Conservation (phyloP, 2,113 vertebrate genomes). For the Pseudonaja textilis region DNA sequence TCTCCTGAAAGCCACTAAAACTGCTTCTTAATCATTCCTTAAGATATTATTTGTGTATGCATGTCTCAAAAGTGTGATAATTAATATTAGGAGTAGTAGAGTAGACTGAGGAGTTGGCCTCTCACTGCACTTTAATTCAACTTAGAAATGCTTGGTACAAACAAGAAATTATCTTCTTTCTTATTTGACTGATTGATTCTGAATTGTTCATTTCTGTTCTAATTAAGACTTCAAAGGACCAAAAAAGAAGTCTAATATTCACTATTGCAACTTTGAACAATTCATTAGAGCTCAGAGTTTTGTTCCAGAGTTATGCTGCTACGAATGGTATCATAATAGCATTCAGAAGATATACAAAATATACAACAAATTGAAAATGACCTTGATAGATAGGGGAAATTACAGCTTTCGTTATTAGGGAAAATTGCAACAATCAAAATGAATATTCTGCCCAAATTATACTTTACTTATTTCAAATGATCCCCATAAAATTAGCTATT, state of each 20-base stretch:
- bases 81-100: conserved; percentile 7
- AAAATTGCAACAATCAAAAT: too few relatives aligned
- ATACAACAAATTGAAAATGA: too few relatives aligned
- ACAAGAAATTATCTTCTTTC: conserved; percentile 27
- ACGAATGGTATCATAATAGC: neutral
- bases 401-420: too few relatives aligned
- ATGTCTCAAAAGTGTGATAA: neutral
- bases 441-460: too few relatives aligned
- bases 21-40: neutral
- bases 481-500: too few relatives aligned
- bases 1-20: neutral
- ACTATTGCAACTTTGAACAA: conserved; percentile 21
- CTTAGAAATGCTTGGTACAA: conserved; percentile 5
- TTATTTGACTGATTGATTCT: conserved; percentile 17
- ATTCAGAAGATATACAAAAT: neutral
- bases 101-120: neutral
- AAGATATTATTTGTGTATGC: neutral
- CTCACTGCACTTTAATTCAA: conserved; percentile 17
- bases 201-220: neutral
- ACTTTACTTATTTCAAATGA: too few relatives aligned
- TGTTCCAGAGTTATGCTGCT: conserved; percentile 18
- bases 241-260: conserved; percentile 32
- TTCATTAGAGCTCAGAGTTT: conserved; percentile 41
- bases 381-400: too few relatives aligned
- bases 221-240: neutral